Percentiles rank a stretch among this genome's conserved stretches.
Evolutionary conservation across 37 sponge, comb jelly and placozoan genomes (phyloP).

Genomic region (Crambe crambe): DNA sequence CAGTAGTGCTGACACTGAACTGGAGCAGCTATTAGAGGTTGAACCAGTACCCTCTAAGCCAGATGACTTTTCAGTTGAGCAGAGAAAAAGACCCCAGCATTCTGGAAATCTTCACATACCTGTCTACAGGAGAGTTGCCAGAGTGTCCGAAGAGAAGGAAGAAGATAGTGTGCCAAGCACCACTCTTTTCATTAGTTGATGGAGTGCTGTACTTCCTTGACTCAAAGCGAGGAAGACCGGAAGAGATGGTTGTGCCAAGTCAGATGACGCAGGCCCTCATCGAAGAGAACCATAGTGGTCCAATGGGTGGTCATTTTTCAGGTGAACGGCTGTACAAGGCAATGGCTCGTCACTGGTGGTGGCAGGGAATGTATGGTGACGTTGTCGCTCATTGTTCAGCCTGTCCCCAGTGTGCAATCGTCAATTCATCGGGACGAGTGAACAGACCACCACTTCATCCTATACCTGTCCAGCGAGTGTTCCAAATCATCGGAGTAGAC

Average conservation of each 20-base stretch:
- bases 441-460: slow-evolving; percentile 45
- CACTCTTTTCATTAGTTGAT: slow-evolving; percentile 24
- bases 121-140: slow-evolving; percentile 30
- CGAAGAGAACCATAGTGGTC: slow-evolving; percentile 50
- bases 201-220: slow-evolving; percentile 47
- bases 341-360: slow-evolving; percentile 39
- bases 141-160: slow-evolving; percentile 4
- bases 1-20: background rate
- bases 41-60: background rate
- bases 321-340: slow-evolving; percentile 33
- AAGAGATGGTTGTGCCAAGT: slow-evolving; percentile 41
- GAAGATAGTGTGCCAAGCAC: slow-evolving; percentile 13
- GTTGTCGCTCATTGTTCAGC: background rate
- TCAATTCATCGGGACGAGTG: background rate
- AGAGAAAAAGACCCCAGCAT: slow-evolving; percentile 18
- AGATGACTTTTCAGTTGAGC: background rate
- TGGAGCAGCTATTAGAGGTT: background rate
- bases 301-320: slow-evolving; percentile 62
- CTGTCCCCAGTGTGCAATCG: background rate
- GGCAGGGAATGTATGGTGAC: slow-evolving; percentile 41
- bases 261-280: slow-evolving; percentile 25
- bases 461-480: slow-evolving; percentile 53
- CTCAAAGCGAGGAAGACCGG: slow-evolving; percentile 19
- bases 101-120: slow-evolving; percentile 3
- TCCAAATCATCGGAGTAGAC: slow-evolving; percentile 64